phyloP scores from a whole-genome alignment of 2,113 vertebrate species.

The Malurus cyaneus region DNA sequence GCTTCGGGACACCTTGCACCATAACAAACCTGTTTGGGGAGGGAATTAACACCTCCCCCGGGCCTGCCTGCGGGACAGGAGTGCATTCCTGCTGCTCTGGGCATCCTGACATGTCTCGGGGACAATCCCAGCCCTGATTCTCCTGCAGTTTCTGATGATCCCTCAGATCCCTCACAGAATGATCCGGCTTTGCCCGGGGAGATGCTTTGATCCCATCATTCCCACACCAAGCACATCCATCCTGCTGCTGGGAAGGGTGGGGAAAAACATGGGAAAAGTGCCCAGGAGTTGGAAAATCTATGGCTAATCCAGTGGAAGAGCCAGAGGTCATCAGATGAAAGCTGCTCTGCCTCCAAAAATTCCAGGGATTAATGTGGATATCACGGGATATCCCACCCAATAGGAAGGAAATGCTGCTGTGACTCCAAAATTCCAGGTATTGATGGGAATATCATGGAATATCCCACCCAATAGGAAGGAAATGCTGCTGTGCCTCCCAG shows the following conservation, averaged over 20 bases:
- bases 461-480: not conserved
- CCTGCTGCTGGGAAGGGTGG: not conserved
- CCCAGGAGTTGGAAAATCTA: not conserved
- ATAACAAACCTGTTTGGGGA: slow-evolving; percentile 6
- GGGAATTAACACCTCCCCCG: slow-evolving; percentile 32
- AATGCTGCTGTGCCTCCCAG: not conserved
- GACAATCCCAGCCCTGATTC: not conserved
- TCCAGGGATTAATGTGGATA: not conserved
- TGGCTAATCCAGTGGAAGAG: not conserved
- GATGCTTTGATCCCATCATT: too few species aligned
- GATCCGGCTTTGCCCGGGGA: not conserved
- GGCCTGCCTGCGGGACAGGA: not conserved
- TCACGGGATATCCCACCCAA: not conserved
- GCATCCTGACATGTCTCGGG: not conserved
- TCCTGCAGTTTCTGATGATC: not conserved
- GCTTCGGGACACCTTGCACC: slow-evolving; percentile 3
- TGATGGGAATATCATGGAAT: fast-evolving
- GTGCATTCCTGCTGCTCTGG: not conserved
- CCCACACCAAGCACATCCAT: too few species aligned
- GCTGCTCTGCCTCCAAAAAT: not conserved
- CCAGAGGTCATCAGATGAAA: not conserved
- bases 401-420: not conserved
- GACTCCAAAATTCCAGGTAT: not conserved
- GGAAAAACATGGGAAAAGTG: not conserved
- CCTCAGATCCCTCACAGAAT: not conserved